Conservation (phyloP, 1,140 invertebrate genomes). For the Marisa cornuarietis region DNA sequence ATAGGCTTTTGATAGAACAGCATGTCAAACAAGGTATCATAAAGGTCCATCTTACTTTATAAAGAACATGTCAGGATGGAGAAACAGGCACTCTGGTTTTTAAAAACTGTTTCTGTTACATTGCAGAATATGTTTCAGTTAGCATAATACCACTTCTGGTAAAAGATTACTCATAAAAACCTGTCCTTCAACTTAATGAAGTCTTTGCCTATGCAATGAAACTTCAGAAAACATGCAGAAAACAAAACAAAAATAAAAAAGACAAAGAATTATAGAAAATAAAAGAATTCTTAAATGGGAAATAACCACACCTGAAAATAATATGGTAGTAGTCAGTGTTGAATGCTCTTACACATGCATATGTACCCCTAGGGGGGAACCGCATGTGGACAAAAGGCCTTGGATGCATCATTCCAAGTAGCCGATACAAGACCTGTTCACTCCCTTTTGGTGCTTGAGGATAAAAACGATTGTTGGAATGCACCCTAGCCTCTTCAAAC, state of each 20-base stretch:
- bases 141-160: no score
- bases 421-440: conserved; percentile 43
- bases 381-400: conserved; percentile 60
- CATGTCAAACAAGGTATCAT: no score
- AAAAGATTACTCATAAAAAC: no score
- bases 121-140: no score
- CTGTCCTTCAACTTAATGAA: no score
- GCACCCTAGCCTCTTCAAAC: conserved; percentile 22
- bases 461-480: conserved; percentile 56
- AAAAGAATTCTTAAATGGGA: conserved; percentile 14
- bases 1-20: no score
- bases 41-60: no score
- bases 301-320: conserved; percentile 60
- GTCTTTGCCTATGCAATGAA: not conserved
- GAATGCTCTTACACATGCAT: conserved; percentile 56
- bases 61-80: no score
- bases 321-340: conserved; percentile 63
- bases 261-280: not conserved
- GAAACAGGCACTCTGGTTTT: no score
- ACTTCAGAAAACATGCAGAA: not conserved
- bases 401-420: conserved; percentile 63
- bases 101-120: no score
- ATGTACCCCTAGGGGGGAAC: conserved; percentile 63
- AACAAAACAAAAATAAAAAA: not conserved
- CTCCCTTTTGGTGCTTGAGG: conserved; percentile 43